Base-by-base conservation (phyloP, 2,113 vertebrate genomes). In the Nycticryphes semicollaris region DNA sequence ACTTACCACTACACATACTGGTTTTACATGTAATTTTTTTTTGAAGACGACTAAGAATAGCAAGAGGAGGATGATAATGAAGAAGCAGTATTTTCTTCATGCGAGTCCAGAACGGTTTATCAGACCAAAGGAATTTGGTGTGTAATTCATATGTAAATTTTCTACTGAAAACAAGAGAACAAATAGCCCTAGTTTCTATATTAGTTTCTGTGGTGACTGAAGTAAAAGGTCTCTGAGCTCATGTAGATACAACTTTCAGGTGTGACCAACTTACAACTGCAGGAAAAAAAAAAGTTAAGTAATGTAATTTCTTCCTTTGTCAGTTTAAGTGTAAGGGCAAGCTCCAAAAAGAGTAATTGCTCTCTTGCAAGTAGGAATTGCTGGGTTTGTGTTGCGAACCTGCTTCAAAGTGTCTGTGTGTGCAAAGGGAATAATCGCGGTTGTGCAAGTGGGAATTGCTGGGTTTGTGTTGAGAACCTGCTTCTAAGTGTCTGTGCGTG, bases 91-190 rank as follows among this genome's bases (percentile, higher is more conserved):
- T 91, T 96, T 95, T 85, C 41, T 47, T 84, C 3, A 3, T 86
- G 30, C 0, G 0, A 76, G 37, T 85, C 62, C 89, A 33, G 74
- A 91, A 74, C 72, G 85, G 66, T 89, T 96, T 96, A 94, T 92
- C 83, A 82, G 84, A 89, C 62, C 63, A 50, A 79, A 93, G 77
- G 96, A 93, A 91, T 97, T 87, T 45, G 53, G 73, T 73, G n/a
- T 91, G 89, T 84, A 82, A 96, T 95, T 95, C 77, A 91, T 94
- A 97, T 94, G 95, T 93, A 96, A 95, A 97, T 96, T 89, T 91
- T 68, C 57, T 76, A 60, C 81, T 87, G 91, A 89, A 92, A 96
- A 94, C 74, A 53, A 56, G 53, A 92, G 83, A 94, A 89, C 64
- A 78, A 78, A 94, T 93, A 4, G 1, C 35, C 14, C 15, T 68